phyloP scores from a whole-genome alignment of 1,140 invertebrate genomes.

The Meloidogyne exigua region DNA sequence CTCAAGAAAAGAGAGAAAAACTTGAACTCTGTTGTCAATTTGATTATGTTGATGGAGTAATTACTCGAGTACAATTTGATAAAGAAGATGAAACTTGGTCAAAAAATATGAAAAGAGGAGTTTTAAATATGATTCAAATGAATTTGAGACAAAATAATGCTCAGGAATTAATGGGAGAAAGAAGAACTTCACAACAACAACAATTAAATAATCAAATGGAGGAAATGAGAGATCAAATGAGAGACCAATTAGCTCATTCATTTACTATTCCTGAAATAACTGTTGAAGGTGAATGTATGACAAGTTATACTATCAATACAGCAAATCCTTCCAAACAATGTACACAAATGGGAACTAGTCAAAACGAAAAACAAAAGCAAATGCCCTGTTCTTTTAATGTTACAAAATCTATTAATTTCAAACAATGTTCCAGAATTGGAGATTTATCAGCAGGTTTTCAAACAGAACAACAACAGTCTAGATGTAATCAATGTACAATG shows the following conservation, averaged over 20 bases:
- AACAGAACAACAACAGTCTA: constrained; percentile 8
- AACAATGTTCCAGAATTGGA: constrained; percentile 48
- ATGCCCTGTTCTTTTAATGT: constrained; percentile 46
- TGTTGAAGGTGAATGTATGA: constrained; percentile 39
- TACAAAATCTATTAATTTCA: constrained; percentile 59
- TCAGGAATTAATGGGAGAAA: constrained; percentile 7
- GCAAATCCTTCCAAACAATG: not conserved
- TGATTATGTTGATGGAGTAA: constrained; percentile 35
- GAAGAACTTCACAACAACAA: constrained; percentile 10
- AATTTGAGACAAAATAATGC: constrained; percentile 39
- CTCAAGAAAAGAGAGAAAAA: constrained; percentile 15
- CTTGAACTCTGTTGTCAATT: constrained; percentile 38
- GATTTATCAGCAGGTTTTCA: constrained; percentile 43
- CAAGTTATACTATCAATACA: constrained; percentile 40
- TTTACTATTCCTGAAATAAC: constrained; percentile 40
- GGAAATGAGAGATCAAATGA: not conserved
- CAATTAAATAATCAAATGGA: constrained; percentile 23
- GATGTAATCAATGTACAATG: constrained; percentile 21
- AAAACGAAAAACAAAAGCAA: constrained; percentile 7
- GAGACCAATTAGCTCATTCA: constrained; percentile 11
- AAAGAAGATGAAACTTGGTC: constrained; percentile 34
- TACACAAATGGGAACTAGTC: not conserved
- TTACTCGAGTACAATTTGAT: constrained; percentile 35
- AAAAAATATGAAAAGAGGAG: constrained; percentile 39
- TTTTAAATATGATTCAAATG: constrained; percentile 39